phyloP scores from a whole-genome alignment of 2,113 vertebrate genomes.

The Ophiodon elongatus region DNA sequence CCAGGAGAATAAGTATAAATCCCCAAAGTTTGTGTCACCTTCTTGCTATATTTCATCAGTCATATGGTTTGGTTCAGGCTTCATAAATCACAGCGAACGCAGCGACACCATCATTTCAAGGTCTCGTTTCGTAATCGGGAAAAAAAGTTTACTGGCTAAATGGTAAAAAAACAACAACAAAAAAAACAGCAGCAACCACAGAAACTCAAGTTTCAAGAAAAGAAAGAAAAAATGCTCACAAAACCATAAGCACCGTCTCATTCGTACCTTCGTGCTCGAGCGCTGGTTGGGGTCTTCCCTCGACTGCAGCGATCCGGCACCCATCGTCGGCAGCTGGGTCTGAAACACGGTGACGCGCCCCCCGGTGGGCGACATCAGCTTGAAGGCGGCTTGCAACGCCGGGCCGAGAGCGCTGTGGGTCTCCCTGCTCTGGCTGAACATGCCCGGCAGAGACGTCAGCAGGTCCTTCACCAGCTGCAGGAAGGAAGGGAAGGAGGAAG shows the following conservation, averaged over 20 bases:
- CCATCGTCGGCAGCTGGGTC: conserved; percentile 94
- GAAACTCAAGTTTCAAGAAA: not conserved
- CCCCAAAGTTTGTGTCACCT: too few relatives aligned
- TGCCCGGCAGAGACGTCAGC: conserved; percentile 89
- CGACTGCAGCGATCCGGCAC: conserved; percentile 91
- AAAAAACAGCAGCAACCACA: too few relatives aligned
- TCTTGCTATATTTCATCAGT: conserved; percentile 7
- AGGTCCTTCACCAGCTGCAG: conserved; percentile 94
- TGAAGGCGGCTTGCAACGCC: conserved; percentile 95
- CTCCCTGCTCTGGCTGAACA: conserved; percentile 93
- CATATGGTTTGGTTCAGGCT: conserved; percentile 18
- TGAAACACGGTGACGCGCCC: conserved; percentile 96
- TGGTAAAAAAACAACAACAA: too few relatives aligned
- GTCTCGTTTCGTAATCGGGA: not conserved
- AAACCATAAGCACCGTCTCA: too few relatives aligned
- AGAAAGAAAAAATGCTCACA: not conserved
- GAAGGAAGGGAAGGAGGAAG: too few relatives aligned
- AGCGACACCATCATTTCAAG: not conserved
- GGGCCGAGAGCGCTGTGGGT: conserved; percentile 95
- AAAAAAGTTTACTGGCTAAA: not conserved
- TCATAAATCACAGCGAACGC: not conserved
- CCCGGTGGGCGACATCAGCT: conserved; percentile 96
- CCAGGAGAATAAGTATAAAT: conserved; percentile 3
- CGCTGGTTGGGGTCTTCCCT: conserved; percentile 97
- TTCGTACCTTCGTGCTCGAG: conserved; percentile 91